Evolutionary conservation across 2,888 invertebrate species (phyloP), one percentile per base, ranked within the genome.

Genomic region (Leucania comma): DNA sequence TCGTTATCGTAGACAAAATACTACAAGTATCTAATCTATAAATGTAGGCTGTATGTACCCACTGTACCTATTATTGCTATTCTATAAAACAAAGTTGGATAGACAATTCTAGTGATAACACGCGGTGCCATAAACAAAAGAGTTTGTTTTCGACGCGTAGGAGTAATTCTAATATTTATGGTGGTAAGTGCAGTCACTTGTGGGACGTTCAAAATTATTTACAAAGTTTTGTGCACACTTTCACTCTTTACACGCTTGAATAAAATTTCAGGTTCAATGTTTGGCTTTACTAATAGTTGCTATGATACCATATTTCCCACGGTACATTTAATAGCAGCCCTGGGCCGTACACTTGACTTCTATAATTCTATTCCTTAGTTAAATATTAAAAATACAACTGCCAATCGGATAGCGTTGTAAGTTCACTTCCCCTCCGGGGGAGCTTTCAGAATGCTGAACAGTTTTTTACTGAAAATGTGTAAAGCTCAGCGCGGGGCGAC

Each of bases 401-500:
- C 12, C n/a, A 32, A 9, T 29, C 14, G 42, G 17, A 56, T 46
- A 12, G 4, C 1, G 32, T 32, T 10, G 29, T 38, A 12, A 32
- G 17, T 65, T 53, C 57, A 57, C 38, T 60, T 56, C 54, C 26
- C 42, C 2, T 50, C 32, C 48, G 54, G n/a, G 29, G 42, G n/a
- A 68, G 46, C 73, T 75, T 68, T 68, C 69, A 50, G 56, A 75
- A 75, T 75, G 60, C 56, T 57, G 56, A 65, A 61, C 17, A 22
- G 29, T 29, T 29, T 72, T 56, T 57, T 1, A 32, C 20, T 53
- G 51, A 48, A 75, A 60, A 29, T 12, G 17, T 10, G 26, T 38
- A 59, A 74, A 75, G 69, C 56, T 69, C 35, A 17, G 14, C 35
- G 46, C 35, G n/a, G 51, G 35, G 51, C 38, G 35, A 48, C 35